Evolutionary conservation across 2,113 vertebrate species (phyloP), one percentile per base, ranked within the genome.

Genomic region (Centropristis striata): DNA sequence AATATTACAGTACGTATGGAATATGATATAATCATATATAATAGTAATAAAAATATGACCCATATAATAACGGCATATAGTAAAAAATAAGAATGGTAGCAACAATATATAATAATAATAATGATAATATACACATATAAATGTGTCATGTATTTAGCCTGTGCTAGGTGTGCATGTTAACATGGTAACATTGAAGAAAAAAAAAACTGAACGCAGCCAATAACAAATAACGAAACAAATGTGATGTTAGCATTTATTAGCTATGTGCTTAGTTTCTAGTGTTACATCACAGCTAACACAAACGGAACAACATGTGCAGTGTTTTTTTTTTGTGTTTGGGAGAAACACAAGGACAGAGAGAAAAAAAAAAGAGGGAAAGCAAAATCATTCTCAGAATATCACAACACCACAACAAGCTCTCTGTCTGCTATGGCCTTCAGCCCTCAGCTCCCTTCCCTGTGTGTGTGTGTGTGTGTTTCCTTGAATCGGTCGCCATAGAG

Each of bases 371-470:
- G 66, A 71, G 25, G 69, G 36, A 78, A 65, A 63, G 67, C 1
- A 69, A 53, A 61, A 66, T 78, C 32, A n/a, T 86, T 85, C 84
- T 90, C 39, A 90, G 83, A 91, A 91, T 86, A 90, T 81, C 65
- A 74, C 83, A 16, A n/a, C 42, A 54, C 32, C 75, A 88, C 74
- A 85, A 83, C 74, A 51, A 60, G 32, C 71, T 55, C 74, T 73
- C 70, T 91, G 84, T 91, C 75, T 83, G 66, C 81, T 76, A 65
- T 59, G 61, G 83, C 78, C 71, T 51, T 68, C 67, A 55, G 75
- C 84, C 63, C 66, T 75, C 75, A 63, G 47, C 60, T 49, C 61
- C 8, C 57, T 67, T 37, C 71, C 39, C 44, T 58, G 44, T 44
- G 16, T 9, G 25, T 50, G 23, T 46, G 55, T 61, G 46, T 70